phyloP scores from a whole-genome alignment of 2,797 vertebrate species.

The Lophotriccus pileatus region DNA sequence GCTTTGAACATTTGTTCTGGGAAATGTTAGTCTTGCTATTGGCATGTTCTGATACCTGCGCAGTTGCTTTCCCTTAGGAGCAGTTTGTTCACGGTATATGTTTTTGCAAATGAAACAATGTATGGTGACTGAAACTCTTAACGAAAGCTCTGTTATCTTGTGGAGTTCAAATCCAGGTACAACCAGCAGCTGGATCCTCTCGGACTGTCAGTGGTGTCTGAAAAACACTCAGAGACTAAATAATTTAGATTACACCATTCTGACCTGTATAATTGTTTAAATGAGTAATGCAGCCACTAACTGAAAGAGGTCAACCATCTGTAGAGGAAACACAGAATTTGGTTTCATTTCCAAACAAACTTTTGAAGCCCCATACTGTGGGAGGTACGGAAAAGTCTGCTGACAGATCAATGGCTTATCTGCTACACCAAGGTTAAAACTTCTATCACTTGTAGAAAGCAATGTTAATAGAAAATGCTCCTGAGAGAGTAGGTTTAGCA shows the following conservation, averaged over 20 bases:
- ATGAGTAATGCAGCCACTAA: slow-evolving; percentile 81
- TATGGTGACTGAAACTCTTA: slow-evolving; percentile 50
- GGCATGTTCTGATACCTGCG: not conserved
- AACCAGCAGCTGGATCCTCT: slow-evolving; percentile 77
- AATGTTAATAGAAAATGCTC: slow-evolving; percentile 68
- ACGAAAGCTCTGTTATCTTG: slow-evolving; percentile 63
- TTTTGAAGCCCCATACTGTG: slow-evolving; percentile 78
- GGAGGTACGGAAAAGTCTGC: slow-evolving; percentile 77
- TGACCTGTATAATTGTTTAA: slow-evolving; percentile 84
- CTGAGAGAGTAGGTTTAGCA: slow-evolving; percentile 52
- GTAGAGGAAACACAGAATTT: slow-evolving; percentile 83
- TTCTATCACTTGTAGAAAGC: slow-evolving; percentile 71
- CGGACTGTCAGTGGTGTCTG: slow-evolving; percentile 80
- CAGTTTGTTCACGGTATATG: not conserved
- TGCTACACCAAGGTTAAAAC: slow-evolving; percentile 70
- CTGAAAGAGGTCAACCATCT: slow-evolving; percentile 86
- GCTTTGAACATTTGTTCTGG: not conserved
- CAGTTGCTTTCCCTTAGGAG: not conserved
- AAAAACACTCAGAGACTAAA: slow-evolving; percentile 84
- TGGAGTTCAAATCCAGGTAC: slow-evolving; percentile 82
- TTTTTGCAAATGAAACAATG: not conserved
- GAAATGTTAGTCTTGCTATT: slow-evolving; percentile 9
- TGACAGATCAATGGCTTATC: slow-evolving; percentile 77
- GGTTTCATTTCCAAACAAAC: slow-evolving; percentile 85
- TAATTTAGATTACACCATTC: slow-evolving; percentile 83